These are phyloP conservation scores for Drosophila azteca DNA, from an alignment of 1,140 invertebrate genomes.

Conservation along the genomic window DNA sequence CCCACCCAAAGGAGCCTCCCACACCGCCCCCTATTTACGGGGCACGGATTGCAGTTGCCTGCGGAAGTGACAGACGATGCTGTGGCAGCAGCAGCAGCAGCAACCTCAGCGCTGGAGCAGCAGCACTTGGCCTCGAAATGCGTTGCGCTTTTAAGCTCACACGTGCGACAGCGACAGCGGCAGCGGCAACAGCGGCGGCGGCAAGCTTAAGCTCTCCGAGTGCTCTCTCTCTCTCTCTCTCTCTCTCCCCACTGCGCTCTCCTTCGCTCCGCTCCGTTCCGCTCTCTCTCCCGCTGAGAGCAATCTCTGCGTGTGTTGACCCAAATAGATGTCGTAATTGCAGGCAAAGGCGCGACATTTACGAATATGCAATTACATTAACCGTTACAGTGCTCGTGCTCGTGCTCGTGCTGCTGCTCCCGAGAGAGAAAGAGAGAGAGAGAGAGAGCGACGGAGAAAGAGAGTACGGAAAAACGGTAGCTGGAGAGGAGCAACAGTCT, in stretches of 20 bases:
- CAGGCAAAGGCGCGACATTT: slow-evolving; percentile 74
- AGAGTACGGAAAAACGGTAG: background rate
- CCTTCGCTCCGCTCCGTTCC: background rate
- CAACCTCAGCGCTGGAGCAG: slow-evolving; percentile 35
- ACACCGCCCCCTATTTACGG: background rate
- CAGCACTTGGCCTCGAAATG: slow-evolving; percentile 75
- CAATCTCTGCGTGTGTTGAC: slow-evolving; percentile 58
- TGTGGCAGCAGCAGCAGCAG: slow-evolving; percentile 13
- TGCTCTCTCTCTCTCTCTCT: background rate
- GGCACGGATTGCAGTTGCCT: slow-evolving; percentile 38
- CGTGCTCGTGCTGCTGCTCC: background rate
- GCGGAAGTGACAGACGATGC: slow-evolving; percentile 65
- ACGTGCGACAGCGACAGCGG: slow-evolving; percentile 46
- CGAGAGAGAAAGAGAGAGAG: slow-evolving; percentile 18
- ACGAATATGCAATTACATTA: slow-evolving; percentile 73
- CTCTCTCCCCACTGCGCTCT: slow-evolving; percentile 1
- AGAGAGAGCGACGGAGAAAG: background rate
- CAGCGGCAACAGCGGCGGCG: background rate
- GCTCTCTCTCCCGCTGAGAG: slow-evolving; percentile 16
- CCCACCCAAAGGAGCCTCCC: background rate
- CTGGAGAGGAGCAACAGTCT: slow-evolving; percentile 57
- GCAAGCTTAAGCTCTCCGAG: slow-evolving; percentile 49
- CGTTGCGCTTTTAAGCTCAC: slow-evolving; percentile 79
- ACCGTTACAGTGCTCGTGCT: slow-evolving; percentile 2
- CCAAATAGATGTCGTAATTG: slow-evolving; percentile 82